A percentile compares a stretch with the other conserved stretches of the same genome.
Evolutionary conservation across 2,113 vertebrate genomes (phyloP).

Genomic region (Piprites chloris): DNA sequence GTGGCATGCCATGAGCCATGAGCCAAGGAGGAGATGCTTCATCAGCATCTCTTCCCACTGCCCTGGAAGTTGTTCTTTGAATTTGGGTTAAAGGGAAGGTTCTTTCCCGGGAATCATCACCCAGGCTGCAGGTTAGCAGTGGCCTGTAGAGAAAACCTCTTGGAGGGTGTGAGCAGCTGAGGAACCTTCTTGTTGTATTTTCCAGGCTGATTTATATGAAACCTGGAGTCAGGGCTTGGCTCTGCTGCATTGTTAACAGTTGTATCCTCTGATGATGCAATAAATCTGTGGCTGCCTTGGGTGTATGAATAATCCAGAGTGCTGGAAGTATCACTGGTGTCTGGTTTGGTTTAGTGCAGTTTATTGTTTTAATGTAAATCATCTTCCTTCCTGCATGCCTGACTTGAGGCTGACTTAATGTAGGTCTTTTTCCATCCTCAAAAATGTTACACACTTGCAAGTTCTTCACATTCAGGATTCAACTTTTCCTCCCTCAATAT

Average conservation of each 20-base stretch:
- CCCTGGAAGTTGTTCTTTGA: background rate
- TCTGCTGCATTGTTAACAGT: background rate
- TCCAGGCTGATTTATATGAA: background rate
- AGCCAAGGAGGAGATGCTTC: background rate
- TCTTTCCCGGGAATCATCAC: background rate
- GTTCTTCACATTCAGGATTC: background rate
- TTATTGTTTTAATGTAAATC: background rate
- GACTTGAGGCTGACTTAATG: background rate
- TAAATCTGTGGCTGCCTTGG: conserved; percentile 15
- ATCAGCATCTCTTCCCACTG: background rate
- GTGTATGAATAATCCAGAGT: background rate
- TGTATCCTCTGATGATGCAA: background rate
- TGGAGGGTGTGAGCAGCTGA: background rate
- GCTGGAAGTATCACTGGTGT: background rate
- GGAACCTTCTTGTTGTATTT: background rate
- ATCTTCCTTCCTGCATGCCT: background rate
- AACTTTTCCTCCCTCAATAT: background rate
- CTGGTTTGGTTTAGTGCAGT: background rate
- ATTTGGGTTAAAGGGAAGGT: background rate
- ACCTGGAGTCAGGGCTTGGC: conserved; percentile 4
- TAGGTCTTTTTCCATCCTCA: background rate
- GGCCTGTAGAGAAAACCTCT: background rate
- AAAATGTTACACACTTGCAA: background rate
- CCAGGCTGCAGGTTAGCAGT: background rate
- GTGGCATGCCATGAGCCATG: background rate